These are phyloP conservation scores for Drosophila meridiana DNA, from an alignment of 2,888 invertebrate species.

Conservation along the genomic window DNA sequence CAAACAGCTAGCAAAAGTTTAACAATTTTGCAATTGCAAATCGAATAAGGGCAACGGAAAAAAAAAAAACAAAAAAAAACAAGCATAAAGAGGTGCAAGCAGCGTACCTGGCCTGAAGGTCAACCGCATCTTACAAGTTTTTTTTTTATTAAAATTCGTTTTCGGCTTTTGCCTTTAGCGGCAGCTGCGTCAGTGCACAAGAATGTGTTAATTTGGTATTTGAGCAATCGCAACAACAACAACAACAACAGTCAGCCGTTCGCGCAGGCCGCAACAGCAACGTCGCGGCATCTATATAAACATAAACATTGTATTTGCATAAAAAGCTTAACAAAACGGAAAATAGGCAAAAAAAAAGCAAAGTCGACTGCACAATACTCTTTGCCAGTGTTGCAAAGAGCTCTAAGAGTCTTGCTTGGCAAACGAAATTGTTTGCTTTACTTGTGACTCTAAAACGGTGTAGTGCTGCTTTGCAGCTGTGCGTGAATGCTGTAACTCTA, in stretches of 20 bases:
- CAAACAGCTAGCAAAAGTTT: constrained; percentile 26
- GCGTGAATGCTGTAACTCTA: neutral
- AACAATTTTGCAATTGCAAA: constrained; percentile 53
- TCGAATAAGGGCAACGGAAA: constrained; percentile 49
- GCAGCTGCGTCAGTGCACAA: constrained; percentile 58
- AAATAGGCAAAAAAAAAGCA: neutral
- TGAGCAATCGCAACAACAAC: constrained; percentile 19
- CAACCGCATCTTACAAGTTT: constrained; percentile 75
- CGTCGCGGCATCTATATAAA: constrained; percentile 13
- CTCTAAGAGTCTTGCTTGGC: neutral
- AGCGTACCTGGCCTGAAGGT: constrained; percentile 57
- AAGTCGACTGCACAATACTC: constrained; percentile 9
- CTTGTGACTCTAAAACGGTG: neutral
- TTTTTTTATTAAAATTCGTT: constrained; percentile 53
- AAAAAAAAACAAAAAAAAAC: constrained; percentile 7
- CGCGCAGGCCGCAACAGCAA: constrained; percentile 9
- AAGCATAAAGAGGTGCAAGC: constrained; percentile 7
- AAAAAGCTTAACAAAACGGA: constrained; percentile 30
- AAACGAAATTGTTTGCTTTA: neutral
- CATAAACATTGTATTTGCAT: constrained; percentile 60
- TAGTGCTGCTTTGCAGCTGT: neutral
- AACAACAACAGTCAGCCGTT: neutral
- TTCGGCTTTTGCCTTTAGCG: constrained; percentile 37
- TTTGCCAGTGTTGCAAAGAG: constrained; percentile 6
- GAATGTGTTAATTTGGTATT: constrained; percentile 73